Evolutionary conservation across 2,797 vertebrate genomes (phyloP), one percentile per base, ranked within the genome.

Genomic region (Danionella dracula): DNA sequence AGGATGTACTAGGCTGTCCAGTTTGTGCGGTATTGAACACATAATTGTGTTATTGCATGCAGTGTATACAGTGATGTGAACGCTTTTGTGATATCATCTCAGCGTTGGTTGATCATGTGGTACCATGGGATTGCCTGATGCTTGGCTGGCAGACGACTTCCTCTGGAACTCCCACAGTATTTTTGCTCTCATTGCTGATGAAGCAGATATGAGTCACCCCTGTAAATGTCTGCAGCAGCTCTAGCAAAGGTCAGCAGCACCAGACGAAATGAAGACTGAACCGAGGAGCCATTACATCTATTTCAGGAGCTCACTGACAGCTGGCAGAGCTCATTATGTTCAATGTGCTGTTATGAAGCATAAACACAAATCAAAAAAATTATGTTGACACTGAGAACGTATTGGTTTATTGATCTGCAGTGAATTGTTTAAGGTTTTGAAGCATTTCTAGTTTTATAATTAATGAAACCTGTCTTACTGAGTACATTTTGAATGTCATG

Each of bases 91-190:
- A 66, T 69, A 41, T 67, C 63, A 77, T 77, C 69, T 12, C 1
- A 15, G 4, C 9, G 8, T 11, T 64, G 59, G 20, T 46, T n/a
- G 42, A 54, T 72, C 75, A 72, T 67, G 68, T 40, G 66, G 46
- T 34, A 67, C 38, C 38, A 53, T 70, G 70, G 66, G 75, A 62
- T 66, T 34, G 66, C 69, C 66, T 72, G 53, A 55, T 69, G 69
- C 32, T 37, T 62, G 19, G 64, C 75, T 70, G 34, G 46, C 27
- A 23, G 59, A 62, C 58, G 51, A 68, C n/a, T 62, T 62, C 53
- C 44, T 4, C 15, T 19, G 53, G 3, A 66, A 57, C 42, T 57
- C 64, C 51, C 41, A 42, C 41, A 35, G 12, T 55, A 29, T n/a
- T 42, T 37, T 37, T 40, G 32, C 37, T 61, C 38, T 65, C 50